These are phyloP conservation scores for Dastarcus helophoroides DNA, from an alignment of 2,888 invertebrate genomes.

Conservation along the genomic window DNA sequence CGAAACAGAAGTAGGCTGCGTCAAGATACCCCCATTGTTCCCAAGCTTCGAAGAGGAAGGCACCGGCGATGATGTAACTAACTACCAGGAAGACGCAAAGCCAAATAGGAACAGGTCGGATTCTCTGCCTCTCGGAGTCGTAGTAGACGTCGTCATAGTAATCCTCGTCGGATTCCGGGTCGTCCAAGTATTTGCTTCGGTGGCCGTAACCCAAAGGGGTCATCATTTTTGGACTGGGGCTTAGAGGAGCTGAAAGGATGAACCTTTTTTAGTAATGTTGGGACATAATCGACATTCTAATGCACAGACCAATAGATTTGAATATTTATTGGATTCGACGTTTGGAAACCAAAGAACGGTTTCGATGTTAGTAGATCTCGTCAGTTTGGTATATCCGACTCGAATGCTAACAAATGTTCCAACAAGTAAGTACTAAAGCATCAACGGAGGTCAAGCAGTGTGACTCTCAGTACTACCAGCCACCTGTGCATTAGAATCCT, in stretches of 20 bases:
- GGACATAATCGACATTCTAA: too few relatives aligned
- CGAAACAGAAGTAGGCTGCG: slow-evolving; percentile 88
- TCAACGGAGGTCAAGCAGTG: too few relatives aligned
- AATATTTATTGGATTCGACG: too few relatives aligned
- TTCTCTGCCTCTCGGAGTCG: slow-evolving; percentile 36
- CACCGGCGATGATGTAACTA: slow-evolving; percentile 81
- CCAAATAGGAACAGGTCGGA: slow-evolving; percentile 78
- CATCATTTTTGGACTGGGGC: slow-evolving; percentile 50
- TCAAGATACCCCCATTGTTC: slow-evolving; percentile 80
- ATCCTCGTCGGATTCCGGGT: slow-evolving; percentile 49
- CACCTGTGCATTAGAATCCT: too few relatives aligned
- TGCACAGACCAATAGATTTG: too few relatives aligned
- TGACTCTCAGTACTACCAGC: too few relatives aligned
- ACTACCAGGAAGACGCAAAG: slow-evolving; percentile 78
- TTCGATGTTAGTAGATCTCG: too few relatives aligned
- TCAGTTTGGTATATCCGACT: too few relatives aligned
- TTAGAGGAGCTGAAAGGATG: slow-evolving; percentile 7
- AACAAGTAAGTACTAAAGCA: too few relatives aligned
- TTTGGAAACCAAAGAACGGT: too few relatives aligned
- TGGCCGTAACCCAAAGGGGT: slow-evolving; percentile 57
- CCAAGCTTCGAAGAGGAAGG: slow-evolving; percentile 75
- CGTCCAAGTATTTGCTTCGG: slow-evolving; percentile 46
- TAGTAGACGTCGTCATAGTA: slow-evolving; percentile 29
- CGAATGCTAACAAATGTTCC: too few relatives aligned
- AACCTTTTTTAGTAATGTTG: too few relatives aligned